Base-by-base conservation (phyloP, 2,888 invertebrate genomes). In the Apocheima hispidaria region DNA sequence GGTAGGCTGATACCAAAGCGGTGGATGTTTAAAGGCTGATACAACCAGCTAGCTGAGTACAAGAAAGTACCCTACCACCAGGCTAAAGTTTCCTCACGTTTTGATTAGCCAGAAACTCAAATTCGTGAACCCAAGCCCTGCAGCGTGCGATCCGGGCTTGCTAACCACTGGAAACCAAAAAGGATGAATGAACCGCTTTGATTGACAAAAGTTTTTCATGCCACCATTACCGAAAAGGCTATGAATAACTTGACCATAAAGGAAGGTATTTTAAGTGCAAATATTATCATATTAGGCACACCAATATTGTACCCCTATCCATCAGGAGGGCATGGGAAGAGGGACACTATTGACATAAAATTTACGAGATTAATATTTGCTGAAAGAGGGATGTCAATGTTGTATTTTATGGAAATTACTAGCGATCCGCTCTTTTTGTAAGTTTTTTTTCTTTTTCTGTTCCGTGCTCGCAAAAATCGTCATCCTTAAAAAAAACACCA, bases 331-430 rank as follows among this genome's bases (percentile, higher is more conserved):
- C 64, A 72, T 77, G 80, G 81, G 78, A 72, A 65, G 71, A 53
- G 60, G 54, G 54, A 48, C 49, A 56, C 79, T 83, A 86, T 88
- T 87, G 87, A 87, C 87, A 84, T 66, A 82, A 80, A 89, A 87
- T 90, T 90, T 90, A 87, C 84, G 88, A 87, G 86, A 90, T 90
- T 90, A 90, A 90, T 91, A 89, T 91, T 91, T 88, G 84, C 87
- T 78, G 69, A 74, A 71, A 78, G 72, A 73, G 74, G 73, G 74
- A 73, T 73, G 71, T 72, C 63, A 52, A 16, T 55, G 33, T 16
- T 33, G n/a, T 30, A 46, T 55, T 58, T 20, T n/a, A 23, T 38
- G 10, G 18, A 16, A 9, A 2, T 14, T 36, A 36, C 35, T 36
- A 9, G 4, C 40, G 3, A 40, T 21, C 20, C 21, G 20, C 16